These are phyloP conservation scores for Heterodera filipjevi DNA, from an alignment of 2,888 invertebrate genomes.

Conservation along the genomic window DNA sequence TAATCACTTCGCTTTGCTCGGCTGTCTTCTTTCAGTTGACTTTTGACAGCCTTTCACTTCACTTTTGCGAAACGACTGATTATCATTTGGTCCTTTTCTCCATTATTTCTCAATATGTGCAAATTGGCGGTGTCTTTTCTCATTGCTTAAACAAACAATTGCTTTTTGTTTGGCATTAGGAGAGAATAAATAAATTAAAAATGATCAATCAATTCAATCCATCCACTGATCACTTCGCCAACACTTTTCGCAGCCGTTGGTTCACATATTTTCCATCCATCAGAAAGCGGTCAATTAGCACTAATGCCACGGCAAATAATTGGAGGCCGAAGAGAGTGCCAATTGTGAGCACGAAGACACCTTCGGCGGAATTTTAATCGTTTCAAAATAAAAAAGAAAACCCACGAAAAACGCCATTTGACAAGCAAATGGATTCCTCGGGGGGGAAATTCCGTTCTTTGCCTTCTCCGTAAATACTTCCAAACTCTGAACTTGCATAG, in stretches of 20 bases:
- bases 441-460: neutral
- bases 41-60: neutral
- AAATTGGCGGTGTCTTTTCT: too few relatives aligned
- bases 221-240: conserved; percentile 2
- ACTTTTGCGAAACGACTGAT: too few relatives aligned
- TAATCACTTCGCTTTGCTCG: neutral
- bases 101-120: too few relatives aligned
- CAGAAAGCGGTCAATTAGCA: neutral
- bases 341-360: neutral
- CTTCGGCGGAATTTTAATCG: neutral
- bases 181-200: too few relatives aligned
- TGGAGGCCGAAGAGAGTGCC: neutral
- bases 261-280: neutral
- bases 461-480: neutral
- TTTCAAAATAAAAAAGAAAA: neutral
- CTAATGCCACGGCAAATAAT: neutral
- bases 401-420: neutral
- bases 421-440: neutral
- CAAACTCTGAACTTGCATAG: neutral
- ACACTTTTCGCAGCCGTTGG: neutral
- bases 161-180: too few relatives aligned
- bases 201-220: neutral
- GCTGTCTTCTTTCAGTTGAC: neutral
- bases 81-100: too few relatives aligned
- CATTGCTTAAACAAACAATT: too few relatives aligned